Evolutionary conservation across 2,113 vertebrate genomes (phyloP), one percentile per base, ranked within the genome.

Genomic region (Nansenia antarctica): DNA sequence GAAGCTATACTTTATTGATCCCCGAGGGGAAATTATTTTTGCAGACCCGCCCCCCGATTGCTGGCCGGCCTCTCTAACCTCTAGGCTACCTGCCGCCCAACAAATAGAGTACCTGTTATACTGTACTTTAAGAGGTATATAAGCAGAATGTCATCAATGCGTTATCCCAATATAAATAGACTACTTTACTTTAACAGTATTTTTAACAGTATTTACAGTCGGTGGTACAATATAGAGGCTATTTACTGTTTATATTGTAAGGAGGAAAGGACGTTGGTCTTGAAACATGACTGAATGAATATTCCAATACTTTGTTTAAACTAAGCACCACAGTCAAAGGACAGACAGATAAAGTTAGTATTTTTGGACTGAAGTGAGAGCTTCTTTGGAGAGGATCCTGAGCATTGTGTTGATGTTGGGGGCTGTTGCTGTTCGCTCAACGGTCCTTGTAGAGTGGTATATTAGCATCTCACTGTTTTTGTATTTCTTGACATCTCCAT

Each of bases 401-500:
- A 12, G 26, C 9, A 30, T 30, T 4, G 2, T 29, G 5, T 12
- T 29, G 14, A 15, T 57, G 54, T 30, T 57, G 11, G 26, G 29
- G 42, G 54, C 26, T 27, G 8, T 14, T 30, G 27, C 9, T 3
- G 12, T 57, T 7, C 26, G 15, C 26, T n/a, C 54, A 26, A 27
- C 4, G 11, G 26, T 30, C 54, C 54, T 57, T 15, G 0, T 5
- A 30, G 39, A 42, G n/a, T 49, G 7, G n/a, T 20, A 57, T 2
- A 18, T n/a, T n/a, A 30, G 26, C 27, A 30, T 57, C 12, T 57
- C 26, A 57, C 29, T 57, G 53, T 47, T 54, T 67, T 24, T 62
- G 20, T 62, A 37, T 62, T 57, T 54, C 39, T n/a, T 62, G n/a
- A 39, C 63, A 47, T 76, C 45, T 49, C 24, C 70, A 68, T 60